These are phyloP conservation scores for Novumbra hubbsi DNA, from an alignment of 2,797 vertebrate species.

Conservation along the genomic window DNA sequence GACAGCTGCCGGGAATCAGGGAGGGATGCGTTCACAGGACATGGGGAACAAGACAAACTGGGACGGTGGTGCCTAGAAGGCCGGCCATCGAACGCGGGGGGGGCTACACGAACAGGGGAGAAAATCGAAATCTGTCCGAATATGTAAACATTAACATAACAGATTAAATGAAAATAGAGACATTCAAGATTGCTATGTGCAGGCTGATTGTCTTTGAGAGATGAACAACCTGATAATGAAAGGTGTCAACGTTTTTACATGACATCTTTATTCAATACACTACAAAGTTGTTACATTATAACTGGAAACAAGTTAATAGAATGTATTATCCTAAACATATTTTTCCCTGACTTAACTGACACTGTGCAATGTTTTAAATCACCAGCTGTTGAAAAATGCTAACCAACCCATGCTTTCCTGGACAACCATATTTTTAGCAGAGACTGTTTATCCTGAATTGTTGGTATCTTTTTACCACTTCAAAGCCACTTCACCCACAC, in stretches of 20 bases:
- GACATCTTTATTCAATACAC: conserved; percentile 42
- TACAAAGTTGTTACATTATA: conserved; percentile 15
- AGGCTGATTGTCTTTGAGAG: conserved; percentile 48
- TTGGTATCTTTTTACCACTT: conserved; percentile 26
- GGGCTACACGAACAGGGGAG: no score
- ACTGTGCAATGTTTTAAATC: conserved; percentile 7
- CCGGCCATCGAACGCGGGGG: no score
- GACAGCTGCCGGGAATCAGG: no score
- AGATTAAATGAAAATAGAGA: conserved; percentile 65
- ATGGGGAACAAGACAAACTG: no score
- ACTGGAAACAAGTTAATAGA: conserved; percentile 46
- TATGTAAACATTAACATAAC: conserved; percentile 33
- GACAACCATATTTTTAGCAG: conserved; percentile 13
- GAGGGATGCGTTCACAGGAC: no score
- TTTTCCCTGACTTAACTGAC: background rate
- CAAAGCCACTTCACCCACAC: conserved; percentile 15
- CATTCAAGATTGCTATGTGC: conserved; percentile 49
- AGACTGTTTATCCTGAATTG: conserved; percentile 36
- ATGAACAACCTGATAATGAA: conserved; percentile 56
- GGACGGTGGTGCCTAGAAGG: no score
- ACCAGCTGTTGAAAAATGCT: background rate
- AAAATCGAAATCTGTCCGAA: background rate
- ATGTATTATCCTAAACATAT: conserved; percentile 17
- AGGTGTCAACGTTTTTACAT: conserved; percentile 33
- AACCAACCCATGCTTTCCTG: conserved; percentile 22